phyloP scores from a whole-genome alignment of 2,888 invertebrate genomes.

The Hanleya hanleyi region DNA sequence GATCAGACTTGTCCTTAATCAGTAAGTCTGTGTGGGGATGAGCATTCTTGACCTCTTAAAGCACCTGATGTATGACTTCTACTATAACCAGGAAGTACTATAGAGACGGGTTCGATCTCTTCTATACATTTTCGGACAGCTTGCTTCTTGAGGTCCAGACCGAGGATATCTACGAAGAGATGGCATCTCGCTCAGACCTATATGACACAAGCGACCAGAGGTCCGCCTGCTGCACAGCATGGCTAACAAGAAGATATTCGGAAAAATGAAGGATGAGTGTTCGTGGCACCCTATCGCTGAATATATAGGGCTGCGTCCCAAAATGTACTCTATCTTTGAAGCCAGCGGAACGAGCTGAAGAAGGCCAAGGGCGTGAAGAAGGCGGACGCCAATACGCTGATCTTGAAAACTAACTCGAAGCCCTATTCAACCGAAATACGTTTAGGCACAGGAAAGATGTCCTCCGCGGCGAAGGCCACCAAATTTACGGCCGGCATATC shows the following conservation, averaged over 20 bases:
- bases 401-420: constrained; percentile 24
- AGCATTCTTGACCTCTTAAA: constrained; percentile 72
- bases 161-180: neutral
- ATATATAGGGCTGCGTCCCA: neutral
- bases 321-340: constrained; percentile 9
- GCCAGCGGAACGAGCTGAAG: no score
- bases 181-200: neutral
- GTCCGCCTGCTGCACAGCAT: neutral
- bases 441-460: constrained; percentile 19
- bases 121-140: constrained; percentile 60
- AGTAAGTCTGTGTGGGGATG: constrained; percentile 72
- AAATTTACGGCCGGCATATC: constrained; percentile 16
- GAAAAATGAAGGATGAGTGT: neutral
- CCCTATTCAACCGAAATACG: constrained; percentile 19
- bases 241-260: neutral
- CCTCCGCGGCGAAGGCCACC: constrained; percentile 9
- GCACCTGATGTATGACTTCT: constrained; percentile 69
- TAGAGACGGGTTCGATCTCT: constrained; percentile 39
- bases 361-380: constrained; percentile 26
- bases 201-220: neutral
- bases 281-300: neutral
- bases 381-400: constrained; percentile 8
- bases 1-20: constrained; percentile 55
- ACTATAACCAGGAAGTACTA: constrained; percentile 49
- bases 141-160: neutral